These are phyloP conservation scores for Lonchura striata DNA, from an alignment of 2,113 vertebrate genomes.

Conservation along the genomic window DNA sequence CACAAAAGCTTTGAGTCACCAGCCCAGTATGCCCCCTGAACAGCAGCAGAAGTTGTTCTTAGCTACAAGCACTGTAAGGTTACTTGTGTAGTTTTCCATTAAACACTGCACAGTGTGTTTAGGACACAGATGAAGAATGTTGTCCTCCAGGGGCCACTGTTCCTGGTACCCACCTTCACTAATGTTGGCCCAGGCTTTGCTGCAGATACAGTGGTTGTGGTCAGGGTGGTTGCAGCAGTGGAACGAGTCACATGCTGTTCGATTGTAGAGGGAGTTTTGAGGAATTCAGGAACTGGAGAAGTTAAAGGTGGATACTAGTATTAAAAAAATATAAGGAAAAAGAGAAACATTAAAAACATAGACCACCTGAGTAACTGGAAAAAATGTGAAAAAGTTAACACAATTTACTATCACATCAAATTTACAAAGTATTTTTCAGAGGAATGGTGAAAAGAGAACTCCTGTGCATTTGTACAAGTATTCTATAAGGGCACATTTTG, in stretches of 20 bases:
- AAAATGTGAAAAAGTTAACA: neutral
- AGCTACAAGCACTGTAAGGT: neutral
- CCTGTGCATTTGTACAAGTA: neutral
- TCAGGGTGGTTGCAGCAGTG: constrained; percentile 55
- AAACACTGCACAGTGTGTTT: neutral
- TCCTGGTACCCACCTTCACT: constrained; percentile 84
- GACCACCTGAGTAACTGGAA: neutral
- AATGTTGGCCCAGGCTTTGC: constrained; percentile 85
- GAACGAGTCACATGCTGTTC: constrained; percentile 68
- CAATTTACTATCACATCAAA: neutral
- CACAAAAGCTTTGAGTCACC: neutral
- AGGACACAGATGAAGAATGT: neutral
- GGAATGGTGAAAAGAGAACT: neutral
- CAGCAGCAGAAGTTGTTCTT: neutral
- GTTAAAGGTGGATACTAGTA: constrained; percentile 78
- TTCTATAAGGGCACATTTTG: neutral
- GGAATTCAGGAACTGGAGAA: constrained; percentile 81
- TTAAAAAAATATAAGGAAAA: constrained; percentile 63
- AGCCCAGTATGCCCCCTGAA: neutral
- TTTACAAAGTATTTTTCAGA: neutral
- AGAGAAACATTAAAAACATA: constrained; percentile 58
- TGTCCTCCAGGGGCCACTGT: neutral
- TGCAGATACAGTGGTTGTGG: constrained; percentile 67
- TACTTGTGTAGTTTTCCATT: neutral
- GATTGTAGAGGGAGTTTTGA: constrained; percentile 75